phyloP scores from a whole-genome alignment of 2,113 vertebrate species.

The human region DNA sequence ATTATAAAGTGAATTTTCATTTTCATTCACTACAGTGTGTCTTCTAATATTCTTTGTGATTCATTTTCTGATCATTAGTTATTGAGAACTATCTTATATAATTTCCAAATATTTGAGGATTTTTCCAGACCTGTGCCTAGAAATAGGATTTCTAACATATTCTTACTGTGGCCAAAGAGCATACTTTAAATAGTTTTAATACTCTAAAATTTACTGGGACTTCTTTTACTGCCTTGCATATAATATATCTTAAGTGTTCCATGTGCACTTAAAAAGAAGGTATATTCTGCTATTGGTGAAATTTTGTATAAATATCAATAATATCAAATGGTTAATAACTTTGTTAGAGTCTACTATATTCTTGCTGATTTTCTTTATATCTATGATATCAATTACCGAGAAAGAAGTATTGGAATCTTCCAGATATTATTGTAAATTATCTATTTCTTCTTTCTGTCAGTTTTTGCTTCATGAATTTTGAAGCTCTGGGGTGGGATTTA shows the following conservation, averaged over 20 bases:
- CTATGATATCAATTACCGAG: background rate
- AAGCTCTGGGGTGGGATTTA: background rate
- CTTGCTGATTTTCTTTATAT: background rate
- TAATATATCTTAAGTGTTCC: background rate
- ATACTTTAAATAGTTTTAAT: background rate
- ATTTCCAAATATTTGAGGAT: slow-evolving; percentile 28
- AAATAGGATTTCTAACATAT: slow-evolving; percentile 8
- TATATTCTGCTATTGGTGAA: background rate
- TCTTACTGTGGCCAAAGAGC: slow-evolving; percentile 20
- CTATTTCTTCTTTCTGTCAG: background rate
- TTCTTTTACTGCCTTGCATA: background rate
- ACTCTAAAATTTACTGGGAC: background rate
- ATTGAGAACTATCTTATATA: background rate
- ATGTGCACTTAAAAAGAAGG: background rate
- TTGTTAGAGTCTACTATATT: background rate
- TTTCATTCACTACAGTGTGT: background rate
- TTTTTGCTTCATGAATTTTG: background rate
- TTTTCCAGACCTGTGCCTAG: background rate
- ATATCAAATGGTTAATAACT: background rate
- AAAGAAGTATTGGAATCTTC: background rate
- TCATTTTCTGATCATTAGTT: slow-evolving; percentile 16
- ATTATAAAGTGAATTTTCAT: slow-evolving; percentile 4
- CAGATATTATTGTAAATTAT: background rate
- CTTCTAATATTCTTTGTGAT: slow-evolving; percentile 4
- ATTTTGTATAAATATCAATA: background rate